Evolutionary conservation across 2,888 invertebrate genomes (phyloP), one percentile per base, ranked within the genome.

Genomic region (Cheilosia variabilis): DNA sequence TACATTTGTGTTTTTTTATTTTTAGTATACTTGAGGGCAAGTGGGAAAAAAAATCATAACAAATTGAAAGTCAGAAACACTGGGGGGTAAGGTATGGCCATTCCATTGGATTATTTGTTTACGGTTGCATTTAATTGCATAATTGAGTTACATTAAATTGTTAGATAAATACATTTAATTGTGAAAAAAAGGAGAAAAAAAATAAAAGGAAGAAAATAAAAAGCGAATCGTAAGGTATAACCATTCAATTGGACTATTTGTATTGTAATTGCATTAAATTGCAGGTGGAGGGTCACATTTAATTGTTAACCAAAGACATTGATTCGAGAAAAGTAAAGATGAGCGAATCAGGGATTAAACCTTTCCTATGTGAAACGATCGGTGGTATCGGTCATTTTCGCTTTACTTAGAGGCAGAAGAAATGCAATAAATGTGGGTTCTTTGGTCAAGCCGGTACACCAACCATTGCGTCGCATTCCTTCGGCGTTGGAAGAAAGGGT

Each of bases 381-480:
- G 43, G 19, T 68, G 52, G 68, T 60, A 43, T 75, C 66, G 66
- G 6, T 43, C 68, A 60, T 76, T 68, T 62, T 52, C 58, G 50
- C 31, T 76, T 24, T 24, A 24, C 24, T 53, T 60, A 68, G 60
- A 41, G 24, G 43, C 77, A 43, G 55, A 69, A 63, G 77, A 63
- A 37, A 24, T 24, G 24, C 24, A 24, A 24, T 24, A 24, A 24
- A 24, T 24, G 24, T 24, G 24, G 2, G 24, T 24, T 24, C 3
- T 24, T 24, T 87, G 27, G 65, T 88, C 9, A 88, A 87, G 41
- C 89, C 90, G n/a, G 86, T 90, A 10, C 77, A 60, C 10, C 90
- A 90, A 77, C 89, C 89, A 27, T 82, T 88, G 37, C 78, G 90
- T 60, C 73, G 89, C 43, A 80, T 89, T 47, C 90, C 90, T 17